These are phyloP conservation scores for Phoronis australis DNA, from an alignment of 2,888 invertebrate species.

Conservation along the genomic window DNA sequence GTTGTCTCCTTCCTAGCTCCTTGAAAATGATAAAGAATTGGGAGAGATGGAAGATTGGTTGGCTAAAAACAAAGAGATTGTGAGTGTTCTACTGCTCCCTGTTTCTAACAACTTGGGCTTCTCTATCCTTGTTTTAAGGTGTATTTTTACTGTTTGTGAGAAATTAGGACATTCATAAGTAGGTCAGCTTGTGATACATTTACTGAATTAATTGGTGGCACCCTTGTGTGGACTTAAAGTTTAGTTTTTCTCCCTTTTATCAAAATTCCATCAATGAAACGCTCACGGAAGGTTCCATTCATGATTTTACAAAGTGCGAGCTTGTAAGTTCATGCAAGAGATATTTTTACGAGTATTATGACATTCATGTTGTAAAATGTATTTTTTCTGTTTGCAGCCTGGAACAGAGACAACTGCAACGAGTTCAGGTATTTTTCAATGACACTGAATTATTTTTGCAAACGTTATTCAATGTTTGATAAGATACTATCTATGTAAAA, in stretches of 20 bases:
- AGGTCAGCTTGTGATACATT: not conserved
- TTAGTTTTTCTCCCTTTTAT: constrained; percentile 9
- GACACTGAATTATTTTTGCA: no score
- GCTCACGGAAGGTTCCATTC: no score
- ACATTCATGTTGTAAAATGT: not conserved
- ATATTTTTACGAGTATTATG: not conserved
- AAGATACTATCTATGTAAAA: no score
- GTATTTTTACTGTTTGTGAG: not conserved
- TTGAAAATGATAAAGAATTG: constrained; percentile 49
- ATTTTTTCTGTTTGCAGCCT: constrained; percentile 8
- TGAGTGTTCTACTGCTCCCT: not conserved
- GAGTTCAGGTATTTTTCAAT: no score
- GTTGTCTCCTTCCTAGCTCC: constrained; percentile 23
- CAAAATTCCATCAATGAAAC: no score
- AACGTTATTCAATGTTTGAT: no score
- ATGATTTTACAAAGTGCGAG: no score
- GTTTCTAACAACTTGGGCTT: not conserved
- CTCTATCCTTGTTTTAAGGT: no score
- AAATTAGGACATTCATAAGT: not conserved
- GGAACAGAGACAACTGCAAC: no score
- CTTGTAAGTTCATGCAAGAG: no score
- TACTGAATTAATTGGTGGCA: not conserved
- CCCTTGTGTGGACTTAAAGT: not conserved
- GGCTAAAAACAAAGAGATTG: constrained; percentile 17
- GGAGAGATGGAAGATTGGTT: constrained; percentile 55